These are phyloP conservation scores for Periophthalmodon schlosseri DNA, from an alignment of 2,113 vertebrate genomes.

Conservation along the genomic window DNA sequence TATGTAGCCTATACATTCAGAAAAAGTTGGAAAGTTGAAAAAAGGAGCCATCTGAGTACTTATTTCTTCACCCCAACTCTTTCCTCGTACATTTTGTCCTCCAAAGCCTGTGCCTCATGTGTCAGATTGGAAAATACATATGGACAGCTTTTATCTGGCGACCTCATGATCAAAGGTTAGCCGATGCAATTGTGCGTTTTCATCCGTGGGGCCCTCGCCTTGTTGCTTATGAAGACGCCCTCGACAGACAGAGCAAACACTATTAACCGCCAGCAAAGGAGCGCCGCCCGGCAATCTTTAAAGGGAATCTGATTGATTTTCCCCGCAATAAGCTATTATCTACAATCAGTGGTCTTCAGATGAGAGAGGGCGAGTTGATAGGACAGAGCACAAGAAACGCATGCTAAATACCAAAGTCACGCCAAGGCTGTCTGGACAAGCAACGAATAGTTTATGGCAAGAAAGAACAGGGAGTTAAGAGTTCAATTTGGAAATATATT, in stretches of 20 bases:
- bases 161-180: slow-evolving; percentile 29
- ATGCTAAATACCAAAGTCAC: slow-evolving; percentile 19
- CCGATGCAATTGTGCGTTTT: slow-evolving; percentile 42
- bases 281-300: slow-evolving; percentile 46
- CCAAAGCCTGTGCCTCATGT: slow-evolving; percentile 25
- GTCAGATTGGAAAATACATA: slow-evolving; percentile 20
- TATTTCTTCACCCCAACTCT: not conserved
- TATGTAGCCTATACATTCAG: not conserved
- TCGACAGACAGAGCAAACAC: slow-evolving; percentile 39
- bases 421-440: slow-evolving; percentile 9
- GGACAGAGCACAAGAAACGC: slow-evolving; percentile 25
- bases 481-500: not conserved
- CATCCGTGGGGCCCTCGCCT: slow-evolving; percentile 28
- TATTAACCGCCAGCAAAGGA: slow-evolving; percentile 39
- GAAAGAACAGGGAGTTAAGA: not conserved
- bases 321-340: slow-evolving; percentile 59
- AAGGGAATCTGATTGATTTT: slow-evolving; percentile 66
- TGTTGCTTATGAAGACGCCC: slow-evolving; percentile 32
- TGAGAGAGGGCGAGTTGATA: slow-evolving; percentile 37
- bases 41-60: not conserved
- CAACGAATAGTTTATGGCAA: not conserved
- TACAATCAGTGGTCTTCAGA: slow-evolving; percentile 52
- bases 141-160: slow-evolving; percentile 33
- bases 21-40: not conserved
- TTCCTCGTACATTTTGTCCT: slow-evolving; percentile 23